Evolutionary conservation across 2,888 invertebrate species (phyloP).

Genomic region (Mamestra brassicae): DNA sequence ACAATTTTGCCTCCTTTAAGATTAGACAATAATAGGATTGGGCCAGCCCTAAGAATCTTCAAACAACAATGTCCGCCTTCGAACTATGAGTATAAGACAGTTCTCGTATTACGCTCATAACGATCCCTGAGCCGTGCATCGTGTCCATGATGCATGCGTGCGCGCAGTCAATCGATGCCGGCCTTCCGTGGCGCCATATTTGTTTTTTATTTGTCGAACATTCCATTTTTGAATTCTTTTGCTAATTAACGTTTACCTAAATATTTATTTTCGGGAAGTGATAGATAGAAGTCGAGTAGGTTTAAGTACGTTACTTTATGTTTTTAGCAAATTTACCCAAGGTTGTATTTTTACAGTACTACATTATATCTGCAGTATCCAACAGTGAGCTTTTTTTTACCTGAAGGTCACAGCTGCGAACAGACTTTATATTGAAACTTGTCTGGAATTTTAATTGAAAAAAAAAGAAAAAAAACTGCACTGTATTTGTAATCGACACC

Average conservation of each 20-base stretch:
- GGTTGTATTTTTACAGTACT: too few relatives aligned
- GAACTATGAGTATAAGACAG: constrained; percentile 26
- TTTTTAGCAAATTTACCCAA: too few relatives aligned
- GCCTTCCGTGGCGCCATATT: constrained; percentile 71
- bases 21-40: neutral
- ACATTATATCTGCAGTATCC: neutral
- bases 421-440: constrained; percentile 17
- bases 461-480: neutral
- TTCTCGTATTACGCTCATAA: constrained; percentile 64
- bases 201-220: constrained; percentile 59
- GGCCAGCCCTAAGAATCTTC: constrained; percentile 55
- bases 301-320: too few relatives aligned
- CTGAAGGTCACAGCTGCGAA: constrained; percentile 26
- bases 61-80: constrained; percentile 60
- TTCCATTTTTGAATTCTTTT: constrained; percentile 60
- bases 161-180: constrained; percentile 69
- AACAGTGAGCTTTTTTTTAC: constrained; percentile 2
- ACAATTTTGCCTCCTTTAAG: too few relatives aligned
- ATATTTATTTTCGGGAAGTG: constrained; percentile 22
- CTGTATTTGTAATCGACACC: neutral
- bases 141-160: constrained; percentile 61
- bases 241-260: constrained; percentile 34
- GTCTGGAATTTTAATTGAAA: constrained; percentile 32
- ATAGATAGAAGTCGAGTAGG: too few relatives aligned
- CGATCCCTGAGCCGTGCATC: constrained; percentile 54